Evolutionary conservation across 2,888 invertebrate genomes (phyloP).

Genomic region (Phrixothrix hirtus): DNA sequence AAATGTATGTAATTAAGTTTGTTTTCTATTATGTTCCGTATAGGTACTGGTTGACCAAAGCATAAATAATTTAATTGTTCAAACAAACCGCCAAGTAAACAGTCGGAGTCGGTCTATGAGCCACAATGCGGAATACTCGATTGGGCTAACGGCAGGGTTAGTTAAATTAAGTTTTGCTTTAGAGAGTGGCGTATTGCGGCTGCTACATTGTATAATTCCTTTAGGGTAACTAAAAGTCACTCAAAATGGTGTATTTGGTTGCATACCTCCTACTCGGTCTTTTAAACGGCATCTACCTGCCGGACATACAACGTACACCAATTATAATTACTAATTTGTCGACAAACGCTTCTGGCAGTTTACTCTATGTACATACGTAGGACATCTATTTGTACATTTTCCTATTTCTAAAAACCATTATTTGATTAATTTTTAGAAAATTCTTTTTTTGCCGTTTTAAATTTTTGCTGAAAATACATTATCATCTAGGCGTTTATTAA

Average conservation of each 20-base stretch:
- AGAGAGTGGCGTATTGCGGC: constrained; percentile 45
- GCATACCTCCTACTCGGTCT: constrained; percentile 26
- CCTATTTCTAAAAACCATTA: neutral
- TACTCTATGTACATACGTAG: constrained; percentile 2
- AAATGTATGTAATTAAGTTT: constrained; percentile 56
- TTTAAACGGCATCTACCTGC: constrained; percentile 27
- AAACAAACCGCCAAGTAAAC: constrained; percentile 41
- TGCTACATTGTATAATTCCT: constrained; percentile 48
- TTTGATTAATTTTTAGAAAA: no score
- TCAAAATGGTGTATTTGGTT: constrained; percentile 41
- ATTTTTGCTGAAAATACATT: no score
- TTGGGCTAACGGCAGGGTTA: constrained; percentile 44
- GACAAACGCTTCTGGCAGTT: constrained; percentile 24
- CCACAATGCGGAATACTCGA: constrained; percentile 31
- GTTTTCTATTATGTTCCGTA: constrained; percentile 58
- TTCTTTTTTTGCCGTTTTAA: no score
- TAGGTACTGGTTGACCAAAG: constrained; percentile 49
- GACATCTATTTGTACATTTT: neutral
- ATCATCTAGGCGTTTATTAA: neutral
- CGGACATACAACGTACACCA: constrained; percentile 29
- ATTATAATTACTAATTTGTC: constrained; percentile 31
- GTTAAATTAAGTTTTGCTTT: constrained; percentile 54
- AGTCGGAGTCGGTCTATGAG: constrained; percentile 31
- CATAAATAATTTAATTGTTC: constrained; percentile 55
- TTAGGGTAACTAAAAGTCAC: constrained; percentile 49